Evolutionary conservation across 1,140 invertebrate species (phyloP).

Genomic region (Paracyclopina nana): DNA sequence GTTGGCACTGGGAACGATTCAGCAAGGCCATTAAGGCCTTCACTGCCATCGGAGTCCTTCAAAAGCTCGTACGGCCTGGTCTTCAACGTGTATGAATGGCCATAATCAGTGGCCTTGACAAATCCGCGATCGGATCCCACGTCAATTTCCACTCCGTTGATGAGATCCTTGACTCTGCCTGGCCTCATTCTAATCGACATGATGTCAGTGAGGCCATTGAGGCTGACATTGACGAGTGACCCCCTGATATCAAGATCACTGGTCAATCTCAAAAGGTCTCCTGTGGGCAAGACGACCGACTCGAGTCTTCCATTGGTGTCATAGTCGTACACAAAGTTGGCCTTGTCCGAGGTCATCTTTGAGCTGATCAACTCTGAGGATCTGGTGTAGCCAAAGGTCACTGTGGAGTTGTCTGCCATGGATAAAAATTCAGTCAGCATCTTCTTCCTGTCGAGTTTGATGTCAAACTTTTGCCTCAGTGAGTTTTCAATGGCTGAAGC

Average conservation of each 20-base stretch:
- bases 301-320: slow-evolving; percentile 80
- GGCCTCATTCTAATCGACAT: slow-evolving; percentile 68
- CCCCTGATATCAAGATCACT: slow-evolving; percentile 73
- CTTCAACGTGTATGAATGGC: slow-evolving; percentile 58
- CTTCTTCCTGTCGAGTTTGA: slow-evolving; percentile 43
- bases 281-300: slow-evolving; percentile 73
- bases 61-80: slow-evolving; percentile 62
- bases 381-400: slow-evolving; percentile 78
- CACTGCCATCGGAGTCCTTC: slow-evolving; percentile 58
- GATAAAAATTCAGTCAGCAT: slow-evolving; percentile 34
- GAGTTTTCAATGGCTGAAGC: slow-evolving; percentile 87
- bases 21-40: slow-evolving; percentile 55
- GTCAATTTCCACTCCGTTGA: slow-evolving; percentile 25
- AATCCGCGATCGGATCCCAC: slow-evolving; percentile 31
- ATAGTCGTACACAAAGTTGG: slow-evolving; percentile 83
- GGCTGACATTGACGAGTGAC: slow-evolving; percentile 57
- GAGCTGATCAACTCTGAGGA: slow-evolving; percentile 66
- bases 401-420: slow-evolving; percentile 19
- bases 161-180: slow-evolving; percentile 38
- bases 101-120: slow-evolving; percentile 43
- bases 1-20: slow-evolving; percentile 75
- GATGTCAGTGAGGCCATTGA: slow-evolving; percentile 58
- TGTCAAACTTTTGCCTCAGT: slow-evolving; percentile 69
- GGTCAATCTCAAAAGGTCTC: slow-evolving; percentile 56
- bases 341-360: slow-evolving; percentile 66